Percentiles rank a stretch among this genome's conserved stretches.
These are phyloP conservation scores for Terrapene triunguis DNA, from an alignment of 2,113 vertebrate genomes.

Conservation along the genomic window DNA sequence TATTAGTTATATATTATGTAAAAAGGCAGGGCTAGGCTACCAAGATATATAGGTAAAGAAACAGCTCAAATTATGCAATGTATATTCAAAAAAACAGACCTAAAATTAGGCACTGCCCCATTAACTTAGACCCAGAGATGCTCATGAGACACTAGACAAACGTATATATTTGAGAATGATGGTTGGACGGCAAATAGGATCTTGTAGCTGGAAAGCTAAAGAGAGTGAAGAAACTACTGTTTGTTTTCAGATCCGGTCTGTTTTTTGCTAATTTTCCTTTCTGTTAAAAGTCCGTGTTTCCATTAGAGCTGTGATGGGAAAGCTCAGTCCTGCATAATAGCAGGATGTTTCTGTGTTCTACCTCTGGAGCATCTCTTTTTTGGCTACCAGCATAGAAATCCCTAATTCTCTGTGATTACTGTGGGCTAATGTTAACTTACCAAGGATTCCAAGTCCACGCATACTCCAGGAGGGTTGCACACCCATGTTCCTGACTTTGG, in stretches of 20 bases:
- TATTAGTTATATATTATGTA: not conserved
- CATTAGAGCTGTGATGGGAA: not conserved
- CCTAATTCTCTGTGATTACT: not conserved
- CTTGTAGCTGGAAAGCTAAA: not conserved
- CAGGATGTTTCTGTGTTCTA: not conserved
- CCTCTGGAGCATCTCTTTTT: not conserved
- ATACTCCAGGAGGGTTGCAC: not conserved
- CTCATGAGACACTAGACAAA: not conserved
- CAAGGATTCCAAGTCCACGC: not conserved
- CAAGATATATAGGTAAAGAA: not conserved
- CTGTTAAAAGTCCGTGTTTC: not conserved
- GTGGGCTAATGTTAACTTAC: not conserved
- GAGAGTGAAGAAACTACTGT: too few species aligned
- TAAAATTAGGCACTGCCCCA: not conserved
- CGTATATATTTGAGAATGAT: not conserved
- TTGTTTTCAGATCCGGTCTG: not conserved
- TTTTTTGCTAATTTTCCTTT: not conserved
- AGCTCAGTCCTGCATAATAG: not conserved
- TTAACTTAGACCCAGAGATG: not conserved
- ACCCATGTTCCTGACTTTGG: not conserved
- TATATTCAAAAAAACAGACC: not conserved
- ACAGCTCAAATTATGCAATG: not conserved
- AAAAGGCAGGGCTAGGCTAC: not conserved
- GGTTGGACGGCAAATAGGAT: not conserved
- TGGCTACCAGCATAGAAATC: not conserved